Evolutionary conservation across 2,888 invertebrate species (phyloP).

Genomic region (Eupithecia insigniata): DNA sequence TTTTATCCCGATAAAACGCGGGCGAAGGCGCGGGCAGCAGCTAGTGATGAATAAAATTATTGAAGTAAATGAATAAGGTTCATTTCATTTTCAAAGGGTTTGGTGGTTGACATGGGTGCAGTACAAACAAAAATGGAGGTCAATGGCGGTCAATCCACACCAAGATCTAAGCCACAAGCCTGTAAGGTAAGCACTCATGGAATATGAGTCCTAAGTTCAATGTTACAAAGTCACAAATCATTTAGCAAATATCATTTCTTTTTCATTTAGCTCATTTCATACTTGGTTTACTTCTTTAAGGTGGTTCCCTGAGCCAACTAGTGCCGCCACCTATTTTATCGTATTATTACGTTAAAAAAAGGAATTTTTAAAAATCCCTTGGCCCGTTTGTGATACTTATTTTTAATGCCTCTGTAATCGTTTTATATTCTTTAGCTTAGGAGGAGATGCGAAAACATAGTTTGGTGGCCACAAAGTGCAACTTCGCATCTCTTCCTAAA

Average conservation of each 20-base stretch:
- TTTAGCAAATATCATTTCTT: neutral
- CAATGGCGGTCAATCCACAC: conserved; percentile 73
- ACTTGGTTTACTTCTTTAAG: neutral
- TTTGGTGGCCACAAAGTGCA: no score
- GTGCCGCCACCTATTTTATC: no score
- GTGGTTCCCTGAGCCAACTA: no score
- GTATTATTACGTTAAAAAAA: no score
- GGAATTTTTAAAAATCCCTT: no score
- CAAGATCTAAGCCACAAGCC: conserved; percentile 88
- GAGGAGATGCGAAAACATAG: no score
- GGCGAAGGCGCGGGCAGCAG: no score
- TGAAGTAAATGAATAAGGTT: neutral
- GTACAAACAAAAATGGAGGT: conserved; percentile 82
- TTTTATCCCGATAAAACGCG: no score
- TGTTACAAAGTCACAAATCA: neutral
- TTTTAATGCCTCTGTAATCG: no score
- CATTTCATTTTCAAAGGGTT: conserved; percentile 60
- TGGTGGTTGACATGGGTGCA: conserved; percentile 80
- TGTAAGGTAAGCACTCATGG: conserved; percentile 83
- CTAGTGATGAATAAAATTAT: neutral
- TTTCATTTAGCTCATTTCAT: neutral
- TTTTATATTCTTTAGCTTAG: no score
- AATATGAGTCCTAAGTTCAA: neutral
- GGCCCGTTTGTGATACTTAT: no score
- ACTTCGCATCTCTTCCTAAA: no score